Base-by-base conservation (phyloP, 1,140 invertebrate genomes). In the Chymomyza costata region DNA sequence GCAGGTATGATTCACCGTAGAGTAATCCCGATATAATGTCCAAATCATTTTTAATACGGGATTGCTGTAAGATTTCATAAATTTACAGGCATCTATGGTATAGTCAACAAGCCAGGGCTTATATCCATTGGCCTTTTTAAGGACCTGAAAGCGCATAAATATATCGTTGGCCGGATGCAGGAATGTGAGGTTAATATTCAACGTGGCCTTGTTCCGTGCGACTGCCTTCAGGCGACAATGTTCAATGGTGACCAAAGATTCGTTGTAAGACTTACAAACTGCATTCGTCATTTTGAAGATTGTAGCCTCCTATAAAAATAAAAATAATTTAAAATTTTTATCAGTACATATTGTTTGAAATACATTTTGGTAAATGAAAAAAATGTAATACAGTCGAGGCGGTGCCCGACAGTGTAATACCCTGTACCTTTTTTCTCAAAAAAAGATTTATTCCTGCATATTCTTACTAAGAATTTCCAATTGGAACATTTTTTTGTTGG, bases 71-170 rank as follows among this genome's bases (percentile, higher is more conserved):
- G 37, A 43, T 8, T 35, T 18, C 14, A 62, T 38, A 45, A 70
- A 71, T 34, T 54, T 43, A 7, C 68, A 71, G 7, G 15, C 68
- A 25, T 70, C 49, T 10, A 71, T 57, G 6, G 3, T 44, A 3
- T 53, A 18, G 2, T 46, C 60, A 7, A 61, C 65, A 2, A 71
- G 62, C 67, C 67, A 71, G 0, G 68, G 68, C 37, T 71, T 71
- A 8, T 71, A 71, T 3, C 67, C 62, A 38, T 71, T 71, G 3
- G 44, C 68, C 13, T 45, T 56, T 19, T 66, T 71, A 48, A 62
- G 37, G 1, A 71, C 15, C 14, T 62, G 44, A 3, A 35, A 52
- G 10, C 50, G 62, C 1, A 71, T 19, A 16, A 39, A 13, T 1
- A 66, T 32, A 32, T 71, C 16, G 10, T 53, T 14, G 3, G 53